These are phyloP conservation scores for Achlya flavicornis DNA, from an alignment of 2,888 invertebrate species.

Conservation along the genomic window DNA sequence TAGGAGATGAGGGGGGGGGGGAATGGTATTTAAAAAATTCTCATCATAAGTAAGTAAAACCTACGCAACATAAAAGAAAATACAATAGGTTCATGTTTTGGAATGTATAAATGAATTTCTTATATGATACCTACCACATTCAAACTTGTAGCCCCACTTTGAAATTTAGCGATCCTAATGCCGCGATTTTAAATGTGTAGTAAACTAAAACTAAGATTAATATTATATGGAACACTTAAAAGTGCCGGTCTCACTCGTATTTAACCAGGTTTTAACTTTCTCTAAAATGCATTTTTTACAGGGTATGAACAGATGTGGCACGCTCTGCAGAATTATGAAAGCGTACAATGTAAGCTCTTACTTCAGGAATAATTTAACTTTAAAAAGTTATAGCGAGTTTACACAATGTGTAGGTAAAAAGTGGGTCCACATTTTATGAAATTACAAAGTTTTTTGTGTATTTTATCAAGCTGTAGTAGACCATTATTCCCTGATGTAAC, in stretches of 20 bases:
- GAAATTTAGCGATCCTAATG: too few species aligned
- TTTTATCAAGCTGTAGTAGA: background rate
- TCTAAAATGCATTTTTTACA: slow-evolving; percentile 4
- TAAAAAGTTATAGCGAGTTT: background rate
- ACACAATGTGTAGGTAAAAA: slow-evolving; percentile 5
- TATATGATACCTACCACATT: too few species aligned
- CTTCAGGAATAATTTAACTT: slow-evolving; percentile 6
- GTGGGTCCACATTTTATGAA: background rate
- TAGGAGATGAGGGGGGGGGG: too few species aligned
- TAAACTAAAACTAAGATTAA: background rate
- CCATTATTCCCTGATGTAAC: slow-evolving; percentile 20
- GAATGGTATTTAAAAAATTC: too few species aligned
- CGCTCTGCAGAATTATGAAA: slow-evolving; percentile 9
- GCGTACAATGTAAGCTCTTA: background rate
- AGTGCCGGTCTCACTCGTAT: background rate
- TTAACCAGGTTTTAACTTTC: background rate
- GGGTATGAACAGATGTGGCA: slow-evolving; percentile 3
- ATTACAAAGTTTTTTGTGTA: background rate
- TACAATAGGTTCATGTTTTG: too few species aligned
- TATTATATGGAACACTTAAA: background rate
- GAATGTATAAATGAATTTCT: too few species aligned
- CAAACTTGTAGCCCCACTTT: too few species aligned
- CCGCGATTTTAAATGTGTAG: too few species aligned
- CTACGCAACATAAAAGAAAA: too few species aligned
- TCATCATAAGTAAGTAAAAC: too few species aligned